A percentile compares a stretch with the other conserved stretches of the same genome.
These are phyloP conservation scores for Phyllotreta striolata DNA, from an alignment of 2,888 invertebrate species.

Conservation along the genomic window DNA sequence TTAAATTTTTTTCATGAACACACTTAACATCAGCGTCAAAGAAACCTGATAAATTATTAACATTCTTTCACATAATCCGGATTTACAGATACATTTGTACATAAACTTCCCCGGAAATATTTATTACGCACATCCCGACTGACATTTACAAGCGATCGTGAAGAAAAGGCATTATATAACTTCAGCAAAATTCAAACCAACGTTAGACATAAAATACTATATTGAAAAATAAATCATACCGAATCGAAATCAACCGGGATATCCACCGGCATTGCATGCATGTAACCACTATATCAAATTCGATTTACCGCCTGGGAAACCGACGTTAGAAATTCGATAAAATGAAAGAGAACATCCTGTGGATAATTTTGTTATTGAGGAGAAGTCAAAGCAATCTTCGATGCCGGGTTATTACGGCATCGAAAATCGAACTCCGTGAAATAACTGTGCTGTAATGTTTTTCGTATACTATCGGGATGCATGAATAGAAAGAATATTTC, in stretches of 20 bases:
- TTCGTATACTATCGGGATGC: too few species aligned
- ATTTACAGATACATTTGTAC: constrained; percentile 4
- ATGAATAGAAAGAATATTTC: too few species aligned
- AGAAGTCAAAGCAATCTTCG: neutral
- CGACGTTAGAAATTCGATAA: constrained; percentile 20
- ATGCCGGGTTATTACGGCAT: too few species aligned
- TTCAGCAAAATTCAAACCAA: constrained; percentile 18
- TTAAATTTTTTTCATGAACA: too few species aligned
- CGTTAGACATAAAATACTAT: constrained; percentile 21
- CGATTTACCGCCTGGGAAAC: constrained; percentile 16
- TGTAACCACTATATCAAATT: constrained; percentile 24
- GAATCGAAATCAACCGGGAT: constrained; percentile 16
- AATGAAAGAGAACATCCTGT: constrained; percentile 23
- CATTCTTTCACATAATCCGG: constrained; percentile 9
- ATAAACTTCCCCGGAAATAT: constrained; percentile 8
- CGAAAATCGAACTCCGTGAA: too few species aligned
- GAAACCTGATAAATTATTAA: constrained; percentile 2
- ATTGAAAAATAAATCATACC: constrained; percentile 25
- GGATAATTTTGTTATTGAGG: constrained; percentile 24
- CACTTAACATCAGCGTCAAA: neutral
- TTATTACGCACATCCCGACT: constrained; percentile 6
- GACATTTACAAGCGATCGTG: constrained; percentile 16
- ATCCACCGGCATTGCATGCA: constrained; percentile 18
- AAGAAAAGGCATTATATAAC: constrained; percentile 19
- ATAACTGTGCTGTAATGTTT: too few species aligned